These are phyloP conservation scores for Drosophila tani DNA, from an alignment of 1,140 invertebrate genomes.

Conservation along the genomic window DNA sequence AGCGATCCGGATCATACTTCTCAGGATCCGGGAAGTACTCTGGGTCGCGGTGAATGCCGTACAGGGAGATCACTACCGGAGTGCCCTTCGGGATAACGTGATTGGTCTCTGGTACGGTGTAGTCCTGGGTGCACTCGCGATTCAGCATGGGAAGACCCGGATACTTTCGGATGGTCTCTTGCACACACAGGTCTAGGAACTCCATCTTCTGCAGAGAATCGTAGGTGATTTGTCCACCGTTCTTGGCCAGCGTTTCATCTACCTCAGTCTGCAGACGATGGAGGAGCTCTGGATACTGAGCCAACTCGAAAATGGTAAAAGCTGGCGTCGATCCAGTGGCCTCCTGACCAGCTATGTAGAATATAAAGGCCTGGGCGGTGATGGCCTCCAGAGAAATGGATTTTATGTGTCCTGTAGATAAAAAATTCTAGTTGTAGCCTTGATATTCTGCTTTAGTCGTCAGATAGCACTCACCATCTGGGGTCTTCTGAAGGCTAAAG, in stretches of 20 bases:
- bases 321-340: conserved; percentile 88
- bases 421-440: not conserved
- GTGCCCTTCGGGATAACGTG: conserved; percentile 85
- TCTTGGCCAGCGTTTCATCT: conserved; percentile 80
- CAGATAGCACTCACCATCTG: conserved; percentile 31
- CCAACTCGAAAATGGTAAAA: conserved; percentile 87
- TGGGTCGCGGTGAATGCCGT: conserved; percentile 85
- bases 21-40: conserved; percentile 88
- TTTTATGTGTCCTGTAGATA: conserved; percentile 52
- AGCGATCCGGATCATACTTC: conserved; percentile 88
- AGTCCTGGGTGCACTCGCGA: conserved; percentile 84
- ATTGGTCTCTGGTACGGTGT: conserved; percentile 81
- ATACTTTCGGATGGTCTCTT: conserved; percentile 87
- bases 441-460: too few species aligned
- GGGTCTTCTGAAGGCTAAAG: conserved; percentile 57
- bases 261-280: conserved; percentile 87
- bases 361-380: conserved; percentile 88
- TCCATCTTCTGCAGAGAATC: conserved; percentile 86
- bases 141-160: conserved; percentile 87
- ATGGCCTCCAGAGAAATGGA: conserved; percentile 85
- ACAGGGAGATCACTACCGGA: conserved; percentile 83
- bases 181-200: conserved; percentile 86
- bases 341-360: conserved; percentile 90
- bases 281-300: conserved; percentile 87
- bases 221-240: conserved; percentile 86